A percentile compares a stretch with the other conserved stretches of the same genome.
Conservation (phyloP, 2,888 invertebrate species). For the Eueremaeus valkanovi region DNA sequence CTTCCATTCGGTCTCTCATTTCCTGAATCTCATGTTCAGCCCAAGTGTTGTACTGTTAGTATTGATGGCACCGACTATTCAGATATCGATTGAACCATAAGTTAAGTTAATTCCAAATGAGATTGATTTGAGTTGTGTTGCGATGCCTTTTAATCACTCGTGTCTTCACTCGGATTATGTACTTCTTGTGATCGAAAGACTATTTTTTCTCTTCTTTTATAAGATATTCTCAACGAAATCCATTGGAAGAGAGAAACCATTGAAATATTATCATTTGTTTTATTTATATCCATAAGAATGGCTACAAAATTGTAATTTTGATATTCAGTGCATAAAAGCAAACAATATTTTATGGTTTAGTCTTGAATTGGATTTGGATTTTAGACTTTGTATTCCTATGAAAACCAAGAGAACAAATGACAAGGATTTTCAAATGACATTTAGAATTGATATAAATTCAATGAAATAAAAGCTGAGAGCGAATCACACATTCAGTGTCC, state of each 20-base stretch:
- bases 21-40: not conserved
- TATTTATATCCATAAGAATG: not conserved
- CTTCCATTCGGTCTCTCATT: conserved; percentile 3
- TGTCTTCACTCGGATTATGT: not conserved
- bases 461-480: not conserved
- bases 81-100: conserved; percentile 1
- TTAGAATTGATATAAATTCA: conserved; percentile 1
- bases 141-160: not conserved
- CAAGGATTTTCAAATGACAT: not conserved
- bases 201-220: not conserved
- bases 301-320: not conserved
- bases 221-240: no score
- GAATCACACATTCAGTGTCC: not conserved
- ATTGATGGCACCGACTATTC: not conserved
- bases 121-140: not conserved
- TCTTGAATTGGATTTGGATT: not conserved
- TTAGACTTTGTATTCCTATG: not conserved
- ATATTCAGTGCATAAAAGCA: not conserved
- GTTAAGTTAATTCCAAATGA: not conserved
- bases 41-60: not conserved
- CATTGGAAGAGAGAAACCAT: no score
- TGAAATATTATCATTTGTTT: not conserved
- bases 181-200: not conserved
- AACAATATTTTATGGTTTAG: not conserved
- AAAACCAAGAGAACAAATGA: not conserved